Evolutionary conservation across 1,140 invertebrate genomes (phyloP).

Genomic region (Neodiprion fabricii): DNA sequence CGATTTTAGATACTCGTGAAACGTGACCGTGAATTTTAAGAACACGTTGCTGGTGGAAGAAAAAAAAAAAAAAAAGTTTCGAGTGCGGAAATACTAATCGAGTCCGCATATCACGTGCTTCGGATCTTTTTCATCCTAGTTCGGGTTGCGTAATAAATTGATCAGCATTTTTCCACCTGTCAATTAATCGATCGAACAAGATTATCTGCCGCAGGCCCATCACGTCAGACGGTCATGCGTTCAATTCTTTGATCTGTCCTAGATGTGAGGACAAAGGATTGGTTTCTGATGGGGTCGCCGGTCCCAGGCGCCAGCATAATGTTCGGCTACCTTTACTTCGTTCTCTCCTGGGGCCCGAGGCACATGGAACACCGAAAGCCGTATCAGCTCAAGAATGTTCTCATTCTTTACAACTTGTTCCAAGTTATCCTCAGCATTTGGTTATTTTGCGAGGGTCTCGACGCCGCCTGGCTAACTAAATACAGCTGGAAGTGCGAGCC

Average conservation of each 20-base stretch:
- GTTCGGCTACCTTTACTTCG: conserved; percentile 75
- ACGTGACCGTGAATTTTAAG: no score
- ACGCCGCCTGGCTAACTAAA: conserved; percentile 66
- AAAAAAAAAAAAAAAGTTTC: no score
- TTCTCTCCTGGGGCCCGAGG: conserved; percentile 76
- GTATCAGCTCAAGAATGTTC: conserved; percentile 75
- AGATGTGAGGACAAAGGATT: conserved; percentile 85
- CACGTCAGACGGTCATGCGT: no score
- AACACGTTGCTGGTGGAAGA: no score
- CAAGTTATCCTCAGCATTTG: conserved; percentile 79
- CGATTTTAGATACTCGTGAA: no score
- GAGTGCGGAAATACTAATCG: no score
- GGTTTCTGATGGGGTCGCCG: conserved; percentile 82
- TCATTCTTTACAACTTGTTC: conserved; percentile 83
- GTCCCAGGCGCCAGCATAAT: conserved; percentile 75
- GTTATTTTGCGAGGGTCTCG: conserved; percentile 76
- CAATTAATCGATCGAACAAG: no score
- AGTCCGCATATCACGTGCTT: no score
- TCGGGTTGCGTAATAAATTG: no score
- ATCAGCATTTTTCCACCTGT: no score
- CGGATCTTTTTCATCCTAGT: no score
- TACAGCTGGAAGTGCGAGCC: conserved; percentile 88
- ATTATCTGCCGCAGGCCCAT: no score
- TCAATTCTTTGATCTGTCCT: conserved; percentile 8
- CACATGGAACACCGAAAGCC: conserved; percentile 84